Conservation (phyloP, 2,797 vertebrate species). For the Valencia hispanica region DNA sequence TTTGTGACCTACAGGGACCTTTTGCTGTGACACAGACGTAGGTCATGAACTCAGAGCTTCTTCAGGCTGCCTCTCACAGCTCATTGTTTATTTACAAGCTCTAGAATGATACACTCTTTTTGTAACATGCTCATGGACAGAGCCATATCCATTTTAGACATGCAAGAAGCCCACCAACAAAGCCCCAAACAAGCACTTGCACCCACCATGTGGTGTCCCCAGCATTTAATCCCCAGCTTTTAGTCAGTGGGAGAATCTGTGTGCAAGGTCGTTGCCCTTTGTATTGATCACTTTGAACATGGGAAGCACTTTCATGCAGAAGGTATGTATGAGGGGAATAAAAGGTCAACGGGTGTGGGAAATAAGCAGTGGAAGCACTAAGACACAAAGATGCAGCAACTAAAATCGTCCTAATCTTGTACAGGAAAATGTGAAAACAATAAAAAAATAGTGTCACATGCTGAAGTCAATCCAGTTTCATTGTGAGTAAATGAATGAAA, state of each 20-base stretch:
- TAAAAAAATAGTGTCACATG: conserved; percentile 44
- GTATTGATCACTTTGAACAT: conserved; percentile 79
- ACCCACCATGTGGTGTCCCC: conserved; percentile 37
- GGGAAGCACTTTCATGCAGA: conserved; percentile 60
- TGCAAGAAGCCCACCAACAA: conserved; percentile 36
- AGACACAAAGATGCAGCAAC: conserved; percentile 47
- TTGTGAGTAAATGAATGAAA: conserved; percentile 75
- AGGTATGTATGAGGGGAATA: conserved; percentile 67
- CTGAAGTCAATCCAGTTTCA: conserved; percentile 55
- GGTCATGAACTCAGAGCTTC: conserved; percentile 67
- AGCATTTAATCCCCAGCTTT: conserved; percentile 71
- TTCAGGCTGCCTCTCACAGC: conserved; percentile 48
- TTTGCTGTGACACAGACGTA: conserved; percentile 59
- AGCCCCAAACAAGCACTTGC: conserved; percentile 38
- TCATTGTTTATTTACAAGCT: conserved; percentile 71
- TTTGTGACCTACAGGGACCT: conserved; percentile 67
- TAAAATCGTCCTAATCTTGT: conserved; percentile 34
- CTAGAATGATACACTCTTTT: conserved; percentile 39
- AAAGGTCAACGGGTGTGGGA: conserved; percentile 70
- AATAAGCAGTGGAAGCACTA: conserved; percentile 56
- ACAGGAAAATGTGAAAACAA: conserved; percentile 41
- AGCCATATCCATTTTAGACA: conserved; percentile 30
- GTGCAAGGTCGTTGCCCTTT: conserved; percentile 74
- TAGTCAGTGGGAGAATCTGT: conserved; percentile 64
- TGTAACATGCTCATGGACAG: conserved; percentile 5